Evolutionary conservation across 2,797 vertebrate species (phyloP).

Genomic region (Coregonus sp.): DNA sequence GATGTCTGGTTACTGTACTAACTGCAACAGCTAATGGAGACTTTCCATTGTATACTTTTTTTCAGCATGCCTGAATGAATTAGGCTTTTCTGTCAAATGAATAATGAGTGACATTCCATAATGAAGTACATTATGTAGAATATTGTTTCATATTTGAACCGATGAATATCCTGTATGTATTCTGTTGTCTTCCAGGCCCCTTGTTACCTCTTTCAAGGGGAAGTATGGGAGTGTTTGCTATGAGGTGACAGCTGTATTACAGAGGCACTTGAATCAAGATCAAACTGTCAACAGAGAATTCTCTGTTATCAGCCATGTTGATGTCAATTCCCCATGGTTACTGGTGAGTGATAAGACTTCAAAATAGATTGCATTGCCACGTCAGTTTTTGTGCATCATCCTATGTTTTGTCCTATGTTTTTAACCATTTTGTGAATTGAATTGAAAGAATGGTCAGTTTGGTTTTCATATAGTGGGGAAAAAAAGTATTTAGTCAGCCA

Average conservation of each 20-base stretch:
- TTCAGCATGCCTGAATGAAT: neutral
- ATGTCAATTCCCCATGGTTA: constrained; percentile 78
- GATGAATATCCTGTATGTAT: neutral
- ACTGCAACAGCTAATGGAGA: neutral
- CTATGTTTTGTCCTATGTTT: neutral
- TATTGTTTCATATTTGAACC: too few relatives aligned
- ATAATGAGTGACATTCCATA: neutral
- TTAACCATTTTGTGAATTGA: neutral
- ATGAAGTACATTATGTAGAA: neutral
- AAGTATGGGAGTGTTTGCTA: constrained; percentile 80
- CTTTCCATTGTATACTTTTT: neutral
- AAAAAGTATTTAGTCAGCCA: too few relatives aligned
- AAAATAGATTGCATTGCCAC: neutral
- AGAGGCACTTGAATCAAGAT: constrained; percentile 67
- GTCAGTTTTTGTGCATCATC: neutral
- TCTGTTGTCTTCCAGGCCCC: constrained; percentile 65
- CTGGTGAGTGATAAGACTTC: constrained; percentile 65
- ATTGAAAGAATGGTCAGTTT: neutral
- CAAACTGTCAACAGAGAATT: constrained; percentile 76
- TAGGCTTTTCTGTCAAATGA: neutral
- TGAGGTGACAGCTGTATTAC: constrained; percentile 72
- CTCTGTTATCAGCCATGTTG: constrained; percentile 75
- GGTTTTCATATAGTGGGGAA: neutral
- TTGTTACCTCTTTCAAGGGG: constrained; percentile 80
- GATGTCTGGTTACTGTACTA: neutral